Evolutionary conservation across 2,888 invertebrate genomes (phyloP), one percentile per base, ranked within the genome.

Genomic region (Epistrophella euchroma): DNA sequence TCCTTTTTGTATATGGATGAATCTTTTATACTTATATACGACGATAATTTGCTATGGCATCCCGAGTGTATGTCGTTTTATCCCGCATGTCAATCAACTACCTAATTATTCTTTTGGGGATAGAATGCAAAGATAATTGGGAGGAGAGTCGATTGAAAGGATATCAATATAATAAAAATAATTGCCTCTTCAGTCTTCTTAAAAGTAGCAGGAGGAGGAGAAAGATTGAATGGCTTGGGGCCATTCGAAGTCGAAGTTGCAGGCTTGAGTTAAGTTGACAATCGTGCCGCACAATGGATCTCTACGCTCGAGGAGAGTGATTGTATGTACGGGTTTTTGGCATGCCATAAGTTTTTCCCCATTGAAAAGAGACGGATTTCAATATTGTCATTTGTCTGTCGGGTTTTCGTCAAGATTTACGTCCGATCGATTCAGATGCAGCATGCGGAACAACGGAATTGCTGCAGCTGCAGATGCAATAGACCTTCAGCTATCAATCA

Each of bases 41-140:
- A 87, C 86, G 74, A 92, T 91, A 91, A 91, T 92, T 91, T 91
- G 91, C 91, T 91, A 90, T 89, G 90, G 92, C 91, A 92, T 91
- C 90, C 92, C 91, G 90, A 91, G 92, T 91, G 91, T 92, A 91
- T 92, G 92, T 92, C 91, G 90, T 90, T 92, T 91, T 91, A 91
- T 91, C 91, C 91, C 91, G 90, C 91, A 90, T 91, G 91, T 91
- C 91, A 91, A 91, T 91, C 91, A 92, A 91, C 89, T 90, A 90
- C 91, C 92, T 91, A 91, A 91, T 91, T 91, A 91, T 91, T 92
- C 91, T 91, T 89, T 88, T 88, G 90, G 89, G 89, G 88, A 89
- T 88, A 90, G 91, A 91, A 92, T 92, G 92, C 91, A 91, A 91
- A 91, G 92, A 92, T 91, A 91, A 91, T 91, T 91, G 91, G 91